Evolutionary conservation across 2,113 vertebrate species (phyloP).

Genomic region (Phoenicopterus ruber): DNA sequence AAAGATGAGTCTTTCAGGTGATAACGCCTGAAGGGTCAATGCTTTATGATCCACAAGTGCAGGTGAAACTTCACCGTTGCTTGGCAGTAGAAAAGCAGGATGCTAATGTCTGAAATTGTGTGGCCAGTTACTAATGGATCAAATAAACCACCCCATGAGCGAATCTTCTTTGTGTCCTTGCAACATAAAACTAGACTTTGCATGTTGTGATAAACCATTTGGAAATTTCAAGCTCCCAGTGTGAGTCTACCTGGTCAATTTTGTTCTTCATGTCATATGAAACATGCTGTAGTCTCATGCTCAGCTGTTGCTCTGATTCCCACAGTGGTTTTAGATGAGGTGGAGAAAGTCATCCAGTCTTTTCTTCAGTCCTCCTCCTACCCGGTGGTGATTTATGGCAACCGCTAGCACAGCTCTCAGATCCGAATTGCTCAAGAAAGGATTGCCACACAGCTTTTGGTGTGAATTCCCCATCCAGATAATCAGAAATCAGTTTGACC

Average conservation of each 20-base stretch:
- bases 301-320: not conserved
- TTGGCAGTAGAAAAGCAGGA: not conserved
- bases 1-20: not conserved
- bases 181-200: not conserved
- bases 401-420: rapidly evolving
- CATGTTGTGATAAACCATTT: not conserved
- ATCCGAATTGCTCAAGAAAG: not conserved
- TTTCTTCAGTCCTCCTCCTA: not conserved
- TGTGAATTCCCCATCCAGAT: not conserved
- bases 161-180: not conserved
- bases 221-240: not conserved
- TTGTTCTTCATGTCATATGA: not conserved
- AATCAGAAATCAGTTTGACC: not conserved
- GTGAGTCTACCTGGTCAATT: not conserved
- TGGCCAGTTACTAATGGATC: not conserved
- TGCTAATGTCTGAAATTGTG: not conserved
- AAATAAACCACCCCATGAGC: not conserved
- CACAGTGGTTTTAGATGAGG: not conserved
- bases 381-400: not conserved
- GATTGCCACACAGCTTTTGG: not conserved
- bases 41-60: not conserved
- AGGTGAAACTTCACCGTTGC: not conserved
- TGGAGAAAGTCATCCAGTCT: not conserved
- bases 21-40: not conserved
- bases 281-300: not conserved